phyloP scores from a whole-genome alignment of 2,113 vertebrate genomes.

The Erpornis zantholeuca region DNA sequence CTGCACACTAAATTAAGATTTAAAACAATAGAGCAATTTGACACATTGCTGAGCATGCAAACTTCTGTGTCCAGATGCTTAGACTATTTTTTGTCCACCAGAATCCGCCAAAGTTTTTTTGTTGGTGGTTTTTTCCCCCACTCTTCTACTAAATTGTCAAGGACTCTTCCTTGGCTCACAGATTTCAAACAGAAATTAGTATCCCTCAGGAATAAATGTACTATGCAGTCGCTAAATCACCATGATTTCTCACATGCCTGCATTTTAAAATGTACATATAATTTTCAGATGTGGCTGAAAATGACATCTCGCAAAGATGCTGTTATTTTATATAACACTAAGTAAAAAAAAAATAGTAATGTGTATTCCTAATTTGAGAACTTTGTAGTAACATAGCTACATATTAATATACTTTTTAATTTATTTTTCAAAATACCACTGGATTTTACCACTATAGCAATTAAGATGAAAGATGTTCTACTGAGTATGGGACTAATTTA shows the following conservation, averaged over 20 bases:
- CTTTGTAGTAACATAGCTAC: neutral
- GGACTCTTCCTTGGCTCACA: neutral
- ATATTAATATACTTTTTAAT: neutral
- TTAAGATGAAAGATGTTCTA: neutral
- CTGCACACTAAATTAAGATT: neutral
- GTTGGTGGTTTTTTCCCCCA: rapidly evolving
- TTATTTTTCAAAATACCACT: neutral
- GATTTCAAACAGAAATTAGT: neutral
- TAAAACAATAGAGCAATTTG: neutral
- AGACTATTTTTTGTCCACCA: neutral
- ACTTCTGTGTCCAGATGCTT: neutral
- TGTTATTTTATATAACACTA: neutral
- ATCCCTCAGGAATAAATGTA: neutral
- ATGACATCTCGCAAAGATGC: neutral
- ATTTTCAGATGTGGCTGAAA: neutral
- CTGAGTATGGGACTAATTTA: neutral
- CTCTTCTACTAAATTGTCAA: neutral
- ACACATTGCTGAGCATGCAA: neutral
- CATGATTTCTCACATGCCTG: neutral
- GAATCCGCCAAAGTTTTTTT: neutral
- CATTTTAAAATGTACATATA: neutral
- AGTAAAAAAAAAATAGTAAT: neutral
- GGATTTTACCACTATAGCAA: neutral
- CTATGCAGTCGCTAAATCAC: neutral
- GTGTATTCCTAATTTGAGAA: neutral